Conservation (phyloP, 2,797 vertebrate species). For the Bradypodion ventrale region DNA sequence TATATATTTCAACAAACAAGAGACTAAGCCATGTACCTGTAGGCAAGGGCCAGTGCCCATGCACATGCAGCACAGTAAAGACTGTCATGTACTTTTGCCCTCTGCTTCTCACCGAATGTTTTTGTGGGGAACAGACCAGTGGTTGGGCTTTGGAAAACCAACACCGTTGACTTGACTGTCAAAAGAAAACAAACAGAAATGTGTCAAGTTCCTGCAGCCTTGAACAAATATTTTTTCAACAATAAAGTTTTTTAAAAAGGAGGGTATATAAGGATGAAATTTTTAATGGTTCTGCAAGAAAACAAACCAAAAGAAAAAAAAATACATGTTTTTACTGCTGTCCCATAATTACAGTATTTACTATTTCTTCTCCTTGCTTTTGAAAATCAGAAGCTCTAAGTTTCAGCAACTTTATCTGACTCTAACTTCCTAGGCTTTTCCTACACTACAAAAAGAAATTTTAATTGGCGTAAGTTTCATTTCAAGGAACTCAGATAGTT, state of each 20-base stretch:
- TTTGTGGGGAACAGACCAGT: slow-evolving; percentile 93
- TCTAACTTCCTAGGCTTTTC: not conserved
- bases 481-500: not conserved
- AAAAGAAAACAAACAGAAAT: slow-evolving; percentile 10
- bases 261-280: not conserved
- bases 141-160: slow-evolving; percentile 91
- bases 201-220: not conserved
- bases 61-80: slow-evolving; percentile 92
- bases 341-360: not conserved
- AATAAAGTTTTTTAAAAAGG: not conserved
- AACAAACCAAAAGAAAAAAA: not conserved
- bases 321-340: not conserved
- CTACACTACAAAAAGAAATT: not conserved
- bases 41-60: slow-evolving; percentile 92
- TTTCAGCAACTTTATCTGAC: not conserved
- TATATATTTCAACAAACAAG: not conserved
- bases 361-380: not conserved
- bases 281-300: not conserved
- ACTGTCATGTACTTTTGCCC: slow-evolving; percentile 90
- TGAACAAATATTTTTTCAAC: not conserved
- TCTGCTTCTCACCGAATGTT: slow-evolving; percentile 82
- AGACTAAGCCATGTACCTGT: slow-evolving; percentile 79
- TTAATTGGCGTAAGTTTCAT: not conserved
- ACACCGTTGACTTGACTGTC: slow-evolving; percentile 89
- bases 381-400: not conserved